These are phyloP conservation scores for Synergus japonicus DNA, from an alignment of 2,888 invertebrate genomes.

Conservation along the genomic window DNA sequence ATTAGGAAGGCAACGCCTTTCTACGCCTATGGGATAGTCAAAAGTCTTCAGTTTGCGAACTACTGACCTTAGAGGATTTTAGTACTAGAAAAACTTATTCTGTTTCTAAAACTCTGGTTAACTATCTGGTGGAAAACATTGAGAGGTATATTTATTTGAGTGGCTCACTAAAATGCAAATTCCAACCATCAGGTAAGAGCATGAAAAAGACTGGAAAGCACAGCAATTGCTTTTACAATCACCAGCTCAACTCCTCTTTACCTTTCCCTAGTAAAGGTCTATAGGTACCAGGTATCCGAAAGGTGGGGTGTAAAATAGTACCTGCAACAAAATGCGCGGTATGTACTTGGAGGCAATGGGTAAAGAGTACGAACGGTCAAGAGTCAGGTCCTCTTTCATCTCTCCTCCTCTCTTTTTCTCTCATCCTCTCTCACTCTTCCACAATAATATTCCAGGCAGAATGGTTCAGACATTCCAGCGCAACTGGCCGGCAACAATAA, in stretches of 20 bases:
- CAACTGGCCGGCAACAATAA: conserved; percentile 70
- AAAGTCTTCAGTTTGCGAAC: neutral
- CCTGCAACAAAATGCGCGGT: conserved; percentile 59
- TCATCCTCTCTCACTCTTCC: conserved; percentile 43
- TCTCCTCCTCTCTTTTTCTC: conserved; percentile 48
- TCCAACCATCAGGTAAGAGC: conserved; percentile 10
- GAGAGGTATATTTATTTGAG: neutral
- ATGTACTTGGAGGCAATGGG: conserved; percentile 57
- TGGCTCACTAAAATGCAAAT: conserved; percentile 30
- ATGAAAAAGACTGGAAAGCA: conserved; percentile 13
- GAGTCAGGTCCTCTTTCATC: conserved; percentile 53
- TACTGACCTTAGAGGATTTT: neutral
- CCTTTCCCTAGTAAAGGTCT: conserved; percentile 21
- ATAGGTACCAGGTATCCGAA: conserved; percentile 34
- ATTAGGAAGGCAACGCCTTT: neutral
- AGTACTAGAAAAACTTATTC: neutral
- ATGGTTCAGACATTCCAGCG: conserved; percentile 65
- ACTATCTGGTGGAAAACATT: neutral
- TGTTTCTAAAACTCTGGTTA: neutral
- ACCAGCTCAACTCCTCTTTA: conserved; percentile 17
- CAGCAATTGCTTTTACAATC: neutral
- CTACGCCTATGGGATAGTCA: neutral
- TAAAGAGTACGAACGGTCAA: conserved; percentile 55
- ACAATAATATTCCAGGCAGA: conserved; percentile 64
- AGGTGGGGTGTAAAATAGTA: conserved; percentile 54